Evolutionary conservation across 1,140 invertebrate genomes (phyloP), one percentile per base, ranked within the genome.

Genomic region (Arion vulgaris): DNA sequence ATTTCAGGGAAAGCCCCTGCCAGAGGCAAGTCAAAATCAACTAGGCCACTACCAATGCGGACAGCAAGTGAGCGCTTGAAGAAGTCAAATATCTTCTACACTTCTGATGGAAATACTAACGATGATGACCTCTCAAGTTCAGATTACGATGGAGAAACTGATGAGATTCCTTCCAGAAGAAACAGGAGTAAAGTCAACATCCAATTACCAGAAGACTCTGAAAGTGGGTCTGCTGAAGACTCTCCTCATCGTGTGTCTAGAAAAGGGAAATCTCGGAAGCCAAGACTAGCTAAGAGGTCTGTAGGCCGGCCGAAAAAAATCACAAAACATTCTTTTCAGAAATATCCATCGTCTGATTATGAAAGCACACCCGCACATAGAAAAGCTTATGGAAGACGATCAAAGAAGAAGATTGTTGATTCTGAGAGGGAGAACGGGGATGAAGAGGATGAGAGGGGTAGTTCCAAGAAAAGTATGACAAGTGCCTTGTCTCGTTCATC

Each of bases 371-470:
- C 66, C n/a, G 19, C 66, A 28, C 76, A 74, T 66, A 76, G 71
- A 45, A 68, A 71, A 81, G 81, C 62, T 84, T 73, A 57, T 34
- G 71, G 71, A 38, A 81, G 62, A 84, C 76, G 83, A 81, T 78
- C 62, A 17, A 76, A 57, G 78, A 83, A 69, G 66, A 83, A 32
- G 57, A 38, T 15, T 36, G 41, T 38, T 72, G 11, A 32, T 49
- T 76, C 45, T 2, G 36, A 74, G 36, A 80, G 69, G 17, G 84
- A 86, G 13, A 83, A 87, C 15, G 87, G 88, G 28, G 86, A 87
- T 15, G 84, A 84, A 23, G 82, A 79, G 7, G 76, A 86, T 15
- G 75, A 69, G 17, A 81, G 84, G 41, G 38, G 39, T 38, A 36
- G n/a, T 57, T n/a, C 19, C 0, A 32, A 53, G 17, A 74, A n/a